Conservation (phyloP, 1,140 invertebrate species). For the Orchestia grillus region DNA sequence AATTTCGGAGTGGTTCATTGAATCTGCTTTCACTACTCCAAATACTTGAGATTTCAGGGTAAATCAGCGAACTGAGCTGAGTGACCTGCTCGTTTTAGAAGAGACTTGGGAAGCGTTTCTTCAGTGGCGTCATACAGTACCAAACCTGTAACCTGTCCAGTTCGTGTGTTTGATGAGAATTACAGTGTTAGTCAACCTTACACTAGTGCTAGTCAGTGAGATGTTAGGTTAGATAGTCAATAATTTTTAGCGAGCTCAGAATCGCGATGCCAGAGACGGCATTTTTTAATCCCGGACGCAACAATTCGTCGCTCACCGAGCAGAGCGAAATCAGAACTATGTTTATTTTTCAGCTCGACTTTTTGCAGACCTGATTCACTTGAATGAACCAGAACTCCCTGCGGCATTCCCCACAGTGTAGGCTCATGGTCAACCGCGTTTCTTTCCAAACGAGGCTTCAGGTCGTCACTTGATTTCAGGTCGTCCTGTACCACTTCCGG, state of each 20-base stretch:
- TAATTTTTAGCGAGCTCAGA: no score
- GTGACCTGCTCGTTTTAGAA: neutral
- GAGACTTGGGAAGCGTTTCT: neutral
- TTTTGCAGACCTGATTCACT: neutral
- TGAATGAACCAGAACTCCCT: neutral
- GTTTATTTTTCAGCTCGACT: neutral
- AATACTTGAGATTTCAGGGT: neutral
- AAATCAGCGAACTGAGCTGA: neutral
- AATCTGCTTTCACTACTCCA: neutral
- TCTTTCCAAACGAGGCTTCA: neutral
- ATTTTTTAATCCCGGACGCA: neutral
- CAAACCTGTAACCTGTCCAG: neutral
- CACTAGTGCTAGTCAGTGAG: no score
- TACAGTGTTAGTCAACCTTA: no score
- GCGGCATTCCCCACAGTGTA: neutral
- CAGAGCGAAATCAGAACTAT: neutral
- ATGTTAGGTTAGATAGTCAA: no score
- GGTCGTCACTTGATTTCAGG: neutral
- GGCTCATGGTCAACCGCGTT: neutral
- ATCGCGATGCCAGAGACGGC: no score
- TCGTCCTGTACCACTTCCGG: neutral
- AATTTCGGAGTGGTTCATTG: neutral
- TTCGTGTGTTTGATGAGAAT: no score
- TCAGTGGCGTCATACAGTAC: neutral
- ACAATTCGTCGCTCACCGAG: neutral